Evolutionary conservation across 2,888 invertebrate species (phyloP).

Genomic region (Dasypogon diadema): DNA sequence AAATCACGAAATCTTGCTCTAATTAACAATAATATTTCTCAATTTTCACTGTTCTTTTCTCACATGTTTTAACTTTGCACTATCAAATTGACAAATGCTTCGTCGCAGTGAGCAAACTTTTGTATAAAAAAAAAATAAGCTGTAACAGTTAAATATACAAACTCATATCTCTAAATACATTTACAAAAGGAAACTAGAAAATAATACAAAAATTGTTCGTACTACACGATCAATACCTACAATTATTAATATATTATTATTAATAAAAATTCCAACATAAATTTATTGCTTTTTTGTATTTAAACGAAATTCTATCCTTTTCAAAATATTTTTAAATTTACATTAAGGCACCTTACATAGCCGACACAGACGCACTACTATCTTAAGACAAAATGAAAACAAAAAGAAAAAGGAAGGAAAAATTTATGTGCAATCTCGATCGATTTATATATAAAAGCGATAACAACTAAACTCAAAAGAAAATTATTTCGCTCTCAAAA

Average conservation of each 20-base stretch:
- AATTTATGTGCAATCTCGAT: constrained; percentile 23
- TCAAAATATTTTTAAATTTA: constrained; percentile 17
- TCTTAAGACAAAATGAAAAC: constrained; percentile 6
- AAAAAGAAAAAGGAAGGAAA: not conserved
- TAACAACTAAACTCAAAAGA: not conserved
- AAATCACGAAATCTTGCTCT: not conserved
- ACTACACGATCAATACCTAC: constrained; percentile 39
- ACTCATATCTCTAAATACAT: constrained; percentile 49
- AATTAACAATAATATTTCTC: too few species aligned
- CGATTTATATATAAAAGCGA: not conserved
- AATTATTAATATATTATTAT: constrained; percentile 4
- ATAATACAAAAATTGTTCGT: constrained; percentile 17
- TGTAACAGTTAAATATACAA: constrained; percentile 47
- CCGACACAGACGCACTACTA: constrained; percentile 47
- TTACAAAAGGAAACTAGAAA: constrained; percentile 27
- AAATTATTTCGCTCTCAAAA: constrained; percentile 8
- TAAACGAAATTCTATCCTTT: not conserved
- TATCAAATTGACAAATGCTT: not conserved
- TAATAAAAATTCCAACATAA: constrained; percentile 2
- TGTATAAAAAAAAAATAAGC: not conserved
- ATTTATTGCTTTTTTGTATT: constrained; percentile 19
- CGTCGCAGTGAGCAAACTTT: not conserved
- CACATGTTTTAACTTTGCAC: not conserved
- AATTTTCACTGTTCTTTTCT: too few species aligned
- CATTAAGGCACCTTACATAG: constrained; percentile 49